Evolutionary conservation across 2,113 vertebrate species (phyloP).

Genomic region (Centropristis striata): DNA sequence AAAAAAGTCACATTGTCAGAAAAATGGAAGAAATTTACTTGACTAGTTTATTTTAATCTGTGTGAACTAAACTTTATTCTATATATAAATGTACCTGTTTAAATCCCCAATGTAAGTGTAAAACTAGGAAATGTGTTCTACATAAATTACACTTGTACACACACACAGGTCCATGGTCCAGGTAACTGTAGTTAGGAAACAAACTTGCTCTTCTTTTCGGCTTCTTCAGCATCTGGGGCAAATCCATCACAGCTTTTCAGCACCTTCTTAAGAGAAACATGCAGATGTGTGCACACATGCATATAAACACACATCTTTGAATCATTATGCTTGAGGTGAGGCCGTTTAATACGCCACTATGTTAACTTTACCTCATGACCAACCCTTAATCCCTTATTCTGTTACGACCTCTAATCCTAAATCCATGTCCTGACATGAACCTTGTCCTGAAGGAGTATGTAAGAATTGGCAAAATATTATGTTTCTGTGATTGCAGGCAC

Average conservation of each 20-base stretch:
- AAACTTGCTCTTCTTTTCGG: slow-evolving; percentile 32
- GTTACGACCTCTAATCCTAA: not conserved
- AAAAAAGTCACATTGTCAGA: too few species aligned
- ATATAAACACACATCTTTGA: slow-evolving; percentile 42
- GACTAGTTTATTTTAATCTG: too few species aligned
- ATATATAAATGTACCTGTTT: too few species aligned
- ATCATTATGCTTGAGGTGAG: not conserved
- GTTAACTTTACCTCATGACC: not conserved
- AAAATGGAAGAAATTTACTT: too few species aligned
- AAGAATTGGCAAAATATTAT: not conserved
- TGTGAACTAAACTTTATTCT: too few species aligned
- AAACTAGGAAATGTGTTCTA: too few species aligned
- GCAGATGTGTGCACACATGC: slow-evolving; percentile 33
- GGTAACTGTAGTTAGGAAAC: slow-evolving; percentile 18
- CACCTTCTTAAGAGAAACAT: slow-evolving; percentile 48
- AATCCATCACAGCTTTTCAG: slow-evolving; percentile 44
- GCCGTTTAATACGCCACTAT: not conserved
- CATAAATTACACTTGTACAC: not conserved
- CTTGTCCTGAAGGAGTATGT: not conserved
- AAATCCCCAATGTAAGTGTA: too few species aligned
- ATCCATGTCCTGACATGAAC: not conserved
- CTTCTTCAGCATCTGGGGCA: slow-evolving; percentile 51
- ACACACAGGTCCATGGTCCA: not conserved
- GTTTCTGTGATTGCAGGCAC: slow-evolving; percentile 21
- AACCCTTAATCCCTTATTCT: not conserved